A percentile compares a stretch with the other conserved stretches of the same genome.
These are phyloP conservation scores for Diacarnus erythraeanus DNA, from an alignment of 37 sponge, comb jelly and placozoan genomes.

Conservation along the genomic window DNA sequence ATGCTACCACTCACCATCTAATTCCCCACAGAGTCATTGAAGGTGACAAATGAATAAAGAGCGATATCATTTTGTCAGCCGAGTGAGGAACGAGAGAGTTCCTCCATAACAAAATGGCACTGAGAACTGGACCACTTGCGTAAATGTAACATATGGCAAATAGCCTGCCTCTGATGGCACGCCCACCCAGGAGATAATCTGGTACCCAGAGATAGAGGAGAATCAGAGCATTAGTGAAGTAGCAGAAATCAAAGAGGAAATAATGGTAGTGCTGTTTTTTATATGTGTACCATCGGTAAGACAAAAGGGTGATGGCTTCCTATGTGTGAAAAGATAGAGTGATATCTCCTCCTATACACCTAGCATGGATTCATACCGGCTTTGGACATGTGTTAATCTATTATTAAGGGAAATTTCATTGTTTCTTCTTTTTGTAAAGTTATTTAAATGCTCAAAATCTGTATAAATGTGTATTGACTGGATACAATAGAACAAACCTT, in stretches of 20 bases:
- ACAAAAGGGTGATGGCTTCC: constrained; percentile 42
- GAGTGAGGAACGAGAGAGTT: constrained; percentile 73
- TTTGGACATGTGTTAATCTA: no score
- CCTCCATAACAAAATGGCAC: constrained; percentile 49
- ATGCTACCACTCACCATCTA: constrained; percentile 58
- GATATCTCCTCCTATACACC: no score
- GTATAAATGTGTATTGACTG: no score
- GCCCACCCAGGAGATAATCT: background rate
- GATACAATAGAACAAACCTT: no score
- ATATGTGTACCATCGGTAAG: constrained; percentile 58
- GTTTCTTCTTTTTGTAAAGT: no score
- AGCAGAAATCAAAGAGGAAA: constrained; percentile 74
- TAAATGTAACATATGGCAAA: constrained; percentile 43
- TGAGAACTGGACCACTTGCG: constrained; percentile 48
- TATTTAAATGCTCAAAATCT: no score
- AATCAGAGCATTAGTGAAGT: constrained; percentile 58
- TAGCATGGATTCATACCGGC: no score
- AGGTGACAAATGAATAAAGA: constrained; percentile 67
- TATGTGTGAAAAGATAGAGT: no score
- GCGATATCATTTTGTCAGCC: constrained; percentile 72
- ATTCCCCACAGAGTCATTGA: constrained; percentile 48
- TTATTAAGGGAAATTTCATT: no score
- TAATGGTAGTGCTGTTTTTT: constrained; percentile 44
- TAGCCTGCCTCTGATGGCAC: background rate
- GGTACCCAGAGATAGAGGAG: constrained; percentile 59